phyloP scores from a whole-genome alignment of 92 coral and sea anemone species.

The Epizoanthus ramosus region DNA sequence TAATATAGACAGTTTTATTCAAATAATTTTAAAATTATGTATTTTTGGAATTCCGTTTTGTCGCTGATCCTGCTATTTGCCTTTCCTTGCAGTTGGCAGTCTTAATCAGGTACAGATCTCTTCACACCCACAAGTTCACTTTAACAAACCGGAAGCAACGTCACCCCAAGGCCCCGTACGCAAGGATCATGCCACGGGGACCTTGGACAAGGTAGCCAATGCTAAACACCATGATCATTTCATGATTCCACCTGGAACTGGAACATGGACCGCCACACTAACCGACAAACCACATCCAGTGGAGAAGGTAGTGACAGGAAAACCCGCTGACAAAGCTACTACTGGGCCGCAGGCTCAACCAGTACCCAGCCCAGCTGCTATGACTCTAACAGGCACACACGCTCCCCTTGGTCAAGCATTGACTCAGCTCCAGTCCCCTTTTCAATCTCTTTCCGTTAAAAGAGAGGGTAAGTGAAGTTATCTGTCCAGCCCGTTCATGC shows the following conservation, averaged over 20 bases:
- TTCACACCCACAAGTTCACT: conserved; percentile 12
- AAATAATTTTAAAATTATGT: too few relatives aligned
- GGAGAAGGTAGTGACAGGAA: background rate
- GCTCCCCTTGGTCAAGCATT: background rate
- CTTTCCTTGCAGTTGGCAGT: conserved; percentile 27
- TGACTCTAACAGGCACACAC: background rate
- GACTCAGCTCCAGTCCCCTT: background rate
- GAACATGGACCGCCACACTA: background rate
- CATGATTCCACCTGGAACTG: conserved; percentile 1
- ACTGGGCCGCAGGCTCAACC: conserved; percentile 6
- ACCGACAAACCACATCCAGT: background rate
- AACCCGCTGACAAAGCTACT: conserved; percentile 2
- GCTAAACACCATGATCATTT: conserved; percentile 10
- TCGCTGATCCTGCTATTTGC: background rate
- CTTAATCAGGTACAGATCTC: conserved; percentile 5
- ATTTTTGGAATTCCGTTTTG: too few relatives aligned
- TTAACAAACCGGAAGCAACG: conserved; percentile 5
- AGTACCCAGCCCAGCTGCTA: background rate
- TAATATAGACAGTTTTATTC: too few relatives aligned
- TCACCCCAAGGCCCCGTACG: background rate
- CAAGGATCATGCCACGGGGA: background rate
- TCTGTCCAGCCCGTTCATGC: background rate
- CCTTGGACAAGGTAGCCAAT: conserved; percentile 6
- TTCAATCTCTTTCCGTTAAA: background rate
- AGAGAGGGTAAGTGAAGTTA: conserved; percentile 17